Base-by-base conservation (phyloP, 2,113 vertebrate species). In the Laterallus jamaicensis region DNA sequence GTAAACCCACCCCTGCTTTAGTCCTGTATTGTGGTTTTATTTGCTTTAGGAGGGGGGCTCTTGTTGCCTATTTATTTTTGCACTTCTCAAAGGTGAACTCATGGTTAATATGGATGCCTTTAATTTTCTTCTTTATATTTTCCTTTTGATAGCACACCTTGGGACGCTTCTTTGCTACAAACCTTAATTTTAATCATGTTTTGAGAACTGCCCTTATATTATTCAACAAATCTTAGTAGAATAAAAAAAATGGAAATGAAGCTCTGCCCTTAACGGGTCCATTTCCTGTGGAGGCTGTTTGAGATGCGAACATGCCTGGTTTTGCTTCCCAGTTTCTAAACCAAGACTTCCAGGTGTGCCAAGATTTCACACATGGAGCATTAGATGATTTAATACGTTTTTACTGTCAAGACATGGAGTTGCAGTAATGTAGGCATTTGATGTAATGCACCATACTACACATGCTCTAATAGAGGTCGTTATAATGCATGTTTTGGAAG, bases 401-500 rank as follows among this genome's bases (percentile, higher is more conserved):
- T n/a, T 69, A 20, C 62, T 95, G 58, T 82, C 39, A 21, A 79
- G 63, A 25, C 11, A 64, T 5, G 4, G 86, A 90, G 55, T 6
- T 15, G 3, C 12, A 70, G 83, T 66, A 49, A 78, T 24, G 55
- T 1, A 54, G 54, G 62, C 31, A 9, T 64, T 86, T 69, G 68
- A 35, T 91, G 78, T 70, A 42, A 64, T 9, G 44, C 67, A 29
- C 44, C n/a, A 21, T 15, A 28, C 42, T 49, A 17, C 26, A 76
- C 12, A 22, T 2, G 7, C 59, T 17, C 88, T 96, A 90, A 40
- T 42, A 8, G 90, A 74, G 70, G 49, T 66, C 5, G 15, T 96
- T 88, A 85, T 68, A 9, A 82, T 60, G 92, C 68, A 14, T 66
- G 37, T 92, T 92, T 88, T 91, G 93, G 58, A 95, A 97, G 94